Conservation (phyloP, 2,888 invertebrate genomes). For the Tetragnatha montana region DNA sequence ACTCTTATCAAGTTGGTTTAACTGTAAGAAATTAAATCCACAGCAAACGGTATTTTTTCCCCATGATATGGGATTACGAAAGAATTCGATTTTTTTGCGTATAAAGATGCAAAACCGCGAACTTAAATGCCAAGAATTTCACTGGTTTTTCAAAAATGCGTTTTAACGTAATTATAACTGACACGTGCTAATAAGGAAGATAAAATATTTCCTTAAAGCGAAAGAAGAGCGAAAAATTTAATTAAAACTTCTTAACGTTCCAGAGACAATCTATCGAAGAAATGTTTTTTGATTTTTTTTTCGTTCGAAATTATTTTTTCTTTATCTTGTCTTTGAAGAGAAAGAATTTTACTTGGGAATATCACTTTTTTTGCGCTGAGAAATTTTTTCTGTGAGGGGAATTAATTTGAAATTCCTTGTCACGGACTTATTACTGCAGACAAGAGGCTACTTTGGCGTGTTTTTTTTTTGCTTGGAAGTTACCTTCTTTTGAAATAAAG, state of each 20-base stretch:
- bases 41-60: background rate
- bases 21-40: background rate
- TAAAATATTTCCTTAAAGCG: conserved; percentile 40
- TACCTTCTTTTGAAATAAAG: background rate
- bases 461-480: background rate
- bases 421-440: conserved; percentile 2
- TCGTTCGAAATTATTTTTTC: conserved; percentile 6
- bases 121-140: conserved; percentile 12
- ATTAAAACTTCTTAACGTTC: conserved; percentile 53
- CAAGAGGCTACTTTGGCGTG: background rate
- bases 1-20: background rate
- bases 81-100: background rate
- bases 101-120: background rate
- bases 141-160: conserved; percentile 15
- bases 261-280: conserved; percentile 22
- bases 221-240: conserved; percentile 32
- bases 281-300: background rate
- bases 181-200: conserved; percentile 53
- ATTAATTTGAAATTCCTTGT: conserved; percentile 42
- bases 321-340: conserved; percentile 11
- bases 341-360: conserved; percentile 24
- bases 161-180: conserved; percentile 50
- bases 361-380: conserved; percentile 10
- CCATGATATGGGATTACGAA: background rate
- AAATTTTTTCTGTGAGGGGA: conserved; percentile 9